Conservation (phyloP, 2,888 invertebrate genomes). For the Ferrisia virgata region DNA sequence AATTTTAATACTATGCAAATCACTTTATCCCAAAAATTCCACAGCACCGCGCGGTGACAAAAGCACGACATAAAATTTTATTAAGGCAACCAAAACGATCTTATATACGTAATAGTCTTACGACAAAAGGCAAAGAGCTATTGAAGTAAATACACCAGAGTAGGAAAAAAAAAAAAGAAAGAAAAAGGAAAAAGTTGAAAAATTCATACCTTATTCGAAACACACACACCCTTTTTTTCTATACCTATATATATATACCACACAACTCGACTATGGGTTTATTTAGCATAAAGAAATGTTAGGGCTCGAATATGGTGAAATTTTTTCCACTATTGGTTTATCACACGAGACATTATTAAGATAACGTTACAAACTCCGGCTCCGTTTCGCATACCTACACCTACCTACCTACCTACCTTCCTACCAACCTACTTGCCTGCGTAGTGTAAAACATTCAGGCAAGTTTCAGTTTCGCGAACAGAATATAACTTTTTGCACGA, state of each 20-base stretch:
- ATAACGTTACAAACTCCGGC: neutral
- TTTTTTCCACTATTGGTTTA: neutral
- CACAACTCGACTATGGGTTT: neutral
- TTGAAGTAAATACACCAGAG: too few relatives aligned
- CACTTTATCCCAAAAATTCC: conserved; percentile 5
- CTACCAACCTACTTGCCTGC: too few relatives aligned
- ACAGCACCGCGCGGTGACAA: neutral
- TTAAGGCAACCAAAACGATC: neutral
- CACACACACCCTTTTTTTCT: neutral
- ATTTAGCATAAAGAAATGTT: neutral
- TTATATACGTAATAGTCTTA: neutral
- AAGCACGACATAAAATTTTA: neutral
- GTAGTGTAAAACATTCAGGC: neutral
- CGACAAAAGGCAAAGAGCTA: neutral
- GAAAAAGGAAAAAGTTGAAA: neutral
- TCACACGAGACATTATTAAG: conserved; percentile 16
- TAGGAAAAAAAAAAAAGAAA: neutral
- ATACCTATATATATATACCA: too few relatives aligned
- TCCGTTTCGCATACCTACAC: neutral
- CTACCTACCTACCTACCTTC: too few relatives aligned
- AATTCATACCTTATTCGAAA: conserved; percentile 7
- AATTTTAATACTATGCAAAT: conserved; percentile 25
- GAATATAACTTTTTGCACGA: neutral
- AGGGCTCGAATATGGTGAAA: neutral
- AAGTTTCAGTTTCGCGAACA: neutral